Evolutionary conservation across 2,888 invertebrate genomes (phyloP), one percentile per base, ranked within the genome.

Genomic region (Drosophila lutescens): DNA sequence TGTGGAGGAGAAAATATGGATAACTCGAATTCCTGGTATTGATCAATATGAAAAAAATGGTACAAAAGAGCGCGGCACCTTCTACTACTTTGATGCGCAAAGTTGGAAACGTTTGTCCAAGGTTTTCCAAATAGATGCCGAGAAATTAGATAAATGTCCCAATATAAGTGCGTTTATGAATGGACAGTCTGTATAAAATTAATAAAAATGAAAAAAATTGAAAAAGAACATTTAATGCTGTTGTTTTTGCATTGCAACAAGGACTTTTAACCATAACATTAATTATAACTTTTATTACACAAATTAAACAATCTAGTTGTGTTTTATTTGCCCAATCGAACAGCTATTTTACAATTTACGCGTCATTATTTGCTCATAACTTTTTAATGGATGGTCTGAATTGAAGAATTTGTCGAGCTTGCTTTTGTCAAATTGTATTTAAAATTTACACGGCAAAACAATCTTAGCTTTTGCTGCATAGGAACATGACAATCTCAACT

Each of bases 81-180:
- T 99, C 94, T 99, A 98, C 94, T 98, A 98, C 93, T 99, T 99
- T 93, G 99, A 99, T 94, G 98, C 98, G 91, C 97, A 98, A 93
- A 98, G 97, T 93, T 99, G 99, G 99, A 95, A 99, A 92, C 99
- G 99, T 94, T 98, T 98, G 92, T 96, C 98, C 91, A 99, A 99
- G 93, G 99, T 99, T 93, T 98, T 99, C 94, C 97, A 98, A 93
- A 94, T 99, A 93, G 99, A 99, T 94, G 99, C 99, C 94, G 98
- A 98, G 94, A 98, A 99, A 94, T 94, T 99, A 93, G 99, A 99
- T 94, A 98, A 92, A 91, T 91, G 92, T 92, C 92, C 92, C 89
- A 92, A 92, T 91, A 86, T 92, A 90, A 92, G 89, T 92, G 91
- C 92, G 90, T 91, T 91, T 91, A 91, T 91, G 90, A 92, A 91